Percentiles rank a stretch among this genome's conserved stretches.
Conservation (phyloP, 2,113 vertebrate genomes). For the Mohoua ochrocephala region DNA sequence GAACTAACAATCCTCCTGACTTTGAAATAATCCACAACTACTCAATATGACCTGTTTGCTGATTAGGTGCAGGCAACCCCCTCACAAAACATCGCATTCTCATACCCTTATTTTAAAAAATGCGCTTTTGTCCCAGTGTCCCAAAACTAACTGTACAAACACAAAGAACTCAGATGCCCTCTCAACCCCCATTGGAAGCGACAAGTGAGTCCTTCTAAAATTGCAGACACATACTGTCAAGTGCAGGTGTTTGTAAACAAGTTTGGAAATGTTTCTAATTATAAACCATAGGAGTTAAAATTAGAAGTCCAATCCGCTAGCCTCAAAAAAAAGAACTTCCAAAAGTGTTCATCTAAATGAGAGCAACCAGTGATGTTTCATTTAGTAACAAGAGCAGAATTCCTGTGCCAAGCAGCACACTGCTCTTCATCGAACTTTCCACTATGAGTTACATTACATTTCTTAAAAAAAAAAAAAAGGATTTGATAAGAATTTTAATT, state of each 20-base stretch:
- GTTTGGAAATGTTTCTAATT: constrained; percentile 73
- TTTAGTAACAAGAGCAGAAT: neutral
- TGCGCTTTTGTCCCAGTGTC: neutral
- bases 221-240: constrained; percentile 23
- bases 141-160: neutral
- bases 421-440: neutral
- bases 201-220: constrained; percentile 57
- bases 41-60: neutral
- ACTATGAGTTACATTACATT: neutral
- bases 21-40: neutral
- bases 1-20: constrained; percentile 7
- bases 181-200: constrained; percentile 18
- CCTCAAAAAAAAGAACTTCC: constrained; percentile 49
- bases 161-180: constrained; percentile 28
- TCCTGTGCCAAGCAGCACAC: neutral
- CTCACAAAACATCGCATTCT: neutral
- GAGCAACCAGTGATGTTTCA: constrained; percentile 8
- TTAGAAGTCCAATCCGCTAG: constrained; percentile 62
- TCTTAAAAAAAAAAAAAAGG: neutral
- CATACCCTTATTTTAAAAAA: neutral
- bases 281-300: constrained; percentile 66
- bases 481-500: neutral
- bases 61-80: neutral
- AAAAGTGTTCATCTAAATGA: constrained; percentile 52
- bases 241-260: constrained; percentile 75